Evolutionary conservation across 2,113 vertebrate species (phyloP).

Genomic region (human): DNA sequence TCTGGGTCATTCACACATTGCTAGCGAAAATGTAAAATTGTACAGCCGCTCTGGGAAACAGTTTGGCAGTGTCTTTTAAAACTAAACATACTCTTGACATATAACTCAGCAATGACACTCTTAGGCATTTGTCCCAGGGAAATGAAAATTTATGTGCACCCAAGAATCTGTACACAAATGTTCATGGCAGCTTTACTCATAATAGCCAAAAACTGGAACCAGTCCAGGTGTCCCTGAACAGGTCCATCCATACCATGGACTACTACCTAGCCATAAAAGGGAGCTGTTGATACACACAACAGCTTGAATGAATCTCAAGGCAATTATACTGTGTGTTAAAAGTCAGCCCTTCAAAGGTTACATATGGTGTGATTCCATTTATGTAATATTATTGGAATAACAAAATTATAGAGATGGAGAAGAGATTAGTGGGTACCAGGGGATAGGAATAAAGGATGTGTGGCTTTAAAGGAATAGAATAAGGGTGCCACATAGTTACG

Average conservation of each 20-base stretch:
- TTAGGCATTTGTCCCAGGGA: neutral
- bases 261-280: neutral
- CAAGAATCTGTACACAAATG: neutral
- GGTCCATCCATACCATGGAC: neutral
- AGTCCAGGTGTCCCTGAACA: neutral
- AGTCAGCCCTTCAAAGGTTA: neutral
- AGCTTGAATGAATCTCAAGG: neutral
- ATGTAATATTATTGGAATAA: neutral
- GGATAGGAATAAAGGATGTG: neutral
- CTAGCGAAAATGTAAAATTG: neutral
- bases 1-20: neutral
- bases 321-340: neutral
- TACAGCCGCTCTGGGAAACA: neutral
- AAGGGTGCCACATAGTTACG: neutral
- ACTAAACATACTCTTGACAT: neutral
- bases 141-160: slow-evolving; percentile 23
- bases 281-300: neutral
- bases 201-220: neutral
- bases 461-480: neutral
- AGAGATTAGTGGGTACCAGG: neutral
- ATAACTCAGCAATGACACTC: neutral
- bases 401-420: neutral
- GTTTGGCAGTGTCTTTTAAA: neutral
- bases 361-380: neutral
- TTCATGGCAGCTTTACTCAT: neutral